Percentiles rank a stretch among this genome's conserved stretches.
Conservation (phyloP, 1,140 invertebrate species). For the Oryctes rhinoceros region DNA sequence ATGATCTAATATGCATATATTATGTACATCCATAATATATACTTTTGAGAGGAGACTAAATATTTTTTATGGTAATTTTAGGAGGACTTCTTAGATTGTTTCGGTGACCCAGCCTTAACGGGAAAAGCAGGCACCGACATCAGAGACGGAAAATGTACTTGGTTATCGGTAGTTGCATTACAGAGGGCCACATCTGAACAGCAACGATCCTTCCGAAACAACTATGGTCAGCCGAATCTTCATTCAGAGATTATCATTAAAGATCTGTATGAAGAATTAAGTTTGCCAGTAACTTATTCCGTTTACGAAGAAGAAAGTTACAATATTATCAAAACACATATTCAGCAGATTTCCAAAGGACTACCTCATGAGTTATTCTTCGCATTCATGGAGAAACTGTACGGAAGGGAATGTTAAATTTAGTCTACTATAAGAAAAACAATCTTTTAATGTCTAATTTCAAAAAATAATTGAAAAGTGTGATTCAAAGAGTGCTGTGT, state of each 20-base stretch:
- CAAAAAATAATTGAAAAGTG: slow-evolving; percentile 1
- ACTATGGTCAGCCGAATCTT: slow-evolving; percentile 76
- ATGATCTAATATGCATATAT: too few relatives aligned
- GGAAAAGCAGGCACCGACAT: slow-evolving; percentile 93
- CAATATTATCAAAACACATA: slow-evolving; percentile 80
- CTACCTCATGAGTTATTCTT: slow-evolving; percentile 84
- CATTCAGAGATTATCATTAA: slow-evolving; percentile 77
- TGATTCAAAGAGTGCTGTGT: slow-evolving; percentile 38
- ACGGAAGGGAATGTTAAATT: slow-evolving; percentile 68
- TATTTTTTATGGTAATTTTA: slow-evolving; percentile 60
- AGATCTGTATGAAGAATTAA: slow-evolving; percentile 79
- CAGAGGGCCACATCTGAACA: slow-evolving; percentile 79
- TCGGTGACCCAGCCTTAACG: slow-evolving; percentile 80
- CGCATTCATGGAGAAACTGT: slow-evolving; percentile 81
- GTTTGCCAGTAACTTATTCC: slow-evolving; percentile 76
- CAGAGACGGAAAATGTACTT: slow-evolving; percentile 93
- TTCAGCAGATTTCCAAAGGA: slow-evolving; percentile 82
- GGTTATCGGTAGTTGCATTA: slow-evolving; percentile 91
- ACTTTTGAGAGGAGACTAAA: too few relatives aligned
- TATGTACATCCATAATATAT: too few relatives aligned
- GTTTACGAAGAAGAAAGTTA: slow-evolving; percentile 87
- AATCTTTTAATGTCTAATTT: slow-evolving; percentile 26
- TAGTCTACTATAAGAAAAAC: background rate
- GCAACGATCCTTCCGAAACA: slow-evolving; percentile 77
- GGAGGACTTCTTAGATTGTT: slow-evolving; percentile 95